Evolutionary conservation across 2,113 vertebrate genomes (phyloP), one percentile per base, ranked within the genome.

Genomic region (Opisthocomus hoazin): DNA sequence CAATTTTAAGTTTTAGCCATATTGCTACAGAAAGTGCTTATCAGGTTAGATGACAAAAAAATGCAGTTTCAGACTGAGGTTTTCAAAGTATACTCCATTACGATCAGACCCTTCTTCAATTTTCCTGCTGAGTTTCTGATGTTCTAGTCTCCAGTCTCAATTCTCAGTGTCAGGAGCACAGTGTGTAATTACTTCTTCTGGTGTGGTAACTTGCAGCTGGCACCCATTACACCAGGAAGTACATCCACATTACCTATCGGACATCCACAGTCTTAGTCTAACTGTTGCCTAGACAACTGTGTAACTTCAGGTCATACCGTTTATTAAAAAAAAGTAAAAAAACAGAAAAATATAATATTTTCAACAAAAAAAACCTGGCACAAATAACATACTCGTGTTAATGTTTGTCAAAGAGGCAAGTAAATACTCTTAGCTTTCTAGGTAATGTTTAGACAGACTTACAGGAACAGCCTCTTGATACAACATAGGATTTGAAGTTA

Each of bases 371-470:
- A 95, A 93, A 95, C 82, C 96, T 96, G 97, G 97, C 97, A 98
- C 95, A 97, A 97, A 79, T 96, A 97, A 98, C 94, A 93, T 94
- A 86, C 74, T 97, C 87, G n/a, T 83, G 92, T 97, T 97, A 97
- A 97, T 56, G 60, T 93, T 96, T 93, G 95, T 97, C 90, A 91
- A 93, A 97, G 97, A 98, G 96, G 96, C 97, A 98, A 96, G 95
- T 96, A 97, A 96, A 98, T 97, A 97, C 91, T 98, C 96, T 97
- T 97, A 98, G 95, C 96, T 97, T 97, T 97, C 97, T 97, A 97
- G 57, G 91, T 96, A 98, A 98, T 98, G 98, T 98, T 98, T 81
- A 97, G 96, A 97, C 96, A 96, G 90, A 95, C 87, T 96, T 84
- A 92, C 36, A 96, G 24, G 74, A 96, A 97, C 90, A 97, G 95